Conservation (phyloP, 2,113 vertebrate genomes). For the Erythrolamprus reginae region DNA sequence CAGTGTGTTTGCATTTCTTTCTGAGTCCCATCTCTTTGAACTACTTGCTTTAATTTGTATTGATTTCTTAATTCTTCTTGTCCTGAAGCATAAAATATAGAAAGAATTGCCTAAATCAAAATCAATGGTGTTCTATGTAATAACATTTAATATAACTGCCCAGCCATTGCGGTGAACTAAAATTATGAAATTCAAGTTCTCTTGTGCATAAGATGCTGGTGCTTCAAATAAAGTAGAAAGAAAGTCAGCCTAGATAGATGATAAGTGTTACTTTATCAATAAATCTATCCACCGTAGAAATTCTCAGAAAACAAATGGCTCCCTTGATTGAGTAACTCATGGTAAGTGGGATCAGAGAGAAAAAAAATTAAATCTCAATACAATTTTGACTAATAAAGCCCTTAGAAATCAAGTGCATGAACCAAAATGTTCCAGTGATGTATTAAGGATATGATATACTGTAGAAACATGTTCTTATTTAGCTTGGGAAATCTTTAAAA, state of each 20-base stretch:
- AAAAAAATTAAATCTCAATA: constrained; percentile 29
- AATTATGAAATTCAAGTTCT: not conserved
- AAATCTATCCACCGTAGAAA: not conserved
- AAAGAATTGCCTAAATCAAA: constrained; percentile 11
- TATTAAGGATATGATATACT: not conserved
- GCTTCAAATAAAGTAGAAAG: constrained; percentile 20
- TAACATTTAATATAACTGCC: not conserved
- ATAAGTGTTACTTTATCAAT: constrained; percentile 3
- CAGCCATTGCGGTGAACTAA: not conserved
- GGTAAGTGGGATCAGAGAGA: not conserved
- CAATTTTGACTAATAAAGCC: not conserved
- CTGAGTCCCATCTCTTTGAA: constrained; percentile 10
- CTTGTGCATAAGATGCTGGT: not conserved
- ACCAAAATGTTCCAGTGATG: not conserved
- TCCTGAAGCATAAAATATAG: not conserved
- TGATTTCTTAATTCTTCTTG: not conserved
- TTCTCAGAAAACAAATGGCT: not conserved
- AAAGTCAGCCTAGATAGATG: not conserved
- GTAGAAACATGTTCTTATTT: not conserved
- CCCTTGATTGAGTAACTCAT: not conserved
- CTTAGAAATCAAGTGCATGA: constrained; percentile 14
- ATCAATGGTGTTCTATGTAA: not conserved
- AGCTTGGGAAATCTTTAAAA: not conserved
- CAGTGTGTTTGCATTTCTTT: constrained; percentile 13
- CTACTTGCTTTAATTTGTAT: constrained; percentile 21